Evolutionary conservation across 1,140 invertebrate species (phyloP).

Genomic region (Lepidurus arcticus): DNA sequence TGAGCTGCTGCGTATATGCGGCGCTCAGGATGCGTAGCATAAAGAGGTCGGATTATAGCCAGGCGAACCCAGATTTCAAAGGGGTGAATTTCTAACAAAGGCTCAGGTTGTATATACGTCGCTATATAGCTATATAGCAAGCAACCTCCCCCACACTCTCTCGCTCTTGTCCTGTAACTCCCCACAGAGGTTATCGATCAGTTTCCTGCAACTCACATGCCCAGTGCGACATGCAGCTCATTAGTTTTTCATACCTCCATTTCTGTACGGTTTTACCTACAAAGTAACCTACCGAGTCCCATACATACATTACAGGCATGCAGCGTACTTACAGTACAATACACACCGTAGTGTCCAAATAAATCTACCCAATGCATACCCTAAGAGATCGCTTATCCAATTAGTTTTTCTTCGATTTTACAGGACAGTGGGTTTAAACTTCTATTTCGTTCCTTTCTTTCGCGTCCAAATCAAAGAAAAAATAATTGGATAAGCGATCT

Average conservation of each 20-base stretch:
- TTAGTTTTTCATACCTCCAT: background rate
- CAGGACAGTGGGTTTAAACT: no score
- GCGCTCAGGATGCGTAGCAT: background rate
- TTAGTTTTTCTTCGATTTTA: no score
- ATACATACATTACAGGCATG: background rate
- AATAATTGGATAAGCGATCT: no score
- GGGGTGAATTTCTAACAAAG: slow-evolving; percentile 12
- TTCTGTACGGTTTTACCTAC: background rate
- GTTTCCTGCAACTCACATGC: slow-evolving; percentile 21
- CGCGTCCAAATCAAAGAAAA: no score
- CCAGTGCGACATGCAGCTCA: slow-evolving; percentile 20
- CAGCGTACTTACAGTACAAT: no score
- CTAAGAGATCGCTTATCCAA: no score
- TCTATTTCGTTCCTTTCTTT: no score
- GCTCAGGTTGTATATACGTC: background rate
- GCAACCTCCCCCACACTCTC: background rate
- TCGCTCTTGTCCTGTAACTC: slow-evolving; percentile 3
- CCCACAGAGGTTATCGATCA: background rate
- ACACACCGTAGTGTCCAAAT: no score
- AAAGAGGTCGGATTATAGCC: background rate
- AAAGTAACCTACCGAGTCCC: background rate
- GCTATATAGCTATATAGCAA: background rate
- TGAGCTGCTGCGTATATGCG: background rate
- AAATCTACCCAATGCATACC: no score
- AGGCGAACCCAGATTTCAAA: background rate